Percentiles rank a stretch among this genome's conserved stretches.
Conservation (phyloP, 2,113 vertebrate species). For the Buteo buteo region DNA sequence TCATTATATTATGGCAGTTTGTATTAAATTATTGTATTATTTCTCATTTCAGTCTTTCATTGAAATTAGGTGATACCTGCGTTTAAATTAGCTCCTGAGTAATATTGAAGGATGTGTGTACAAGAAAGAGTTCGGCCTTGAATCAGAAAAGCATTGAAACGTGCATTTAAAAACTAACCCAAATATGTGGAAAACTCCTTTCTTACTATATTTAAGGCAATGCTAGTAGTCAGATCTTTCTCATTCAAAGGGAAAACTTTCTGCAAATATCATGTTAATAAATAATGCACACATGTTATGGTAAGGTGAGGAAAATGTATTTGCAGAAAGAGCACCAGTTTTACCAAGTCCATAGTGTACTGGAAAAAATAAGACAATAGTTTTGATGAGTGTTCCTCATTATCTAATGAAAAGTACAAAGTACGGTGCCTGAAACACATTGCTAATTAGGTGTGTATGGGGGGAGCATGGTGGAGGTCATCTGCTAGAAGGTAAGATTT, state of each 20-base stretch:
- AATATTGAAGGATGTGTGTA: not conserved
- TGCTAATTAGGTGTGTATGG: not conserved
- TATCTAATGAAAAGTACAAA: not conserved
- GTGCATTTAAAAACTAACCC: not conserved
- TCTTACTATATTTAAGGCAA: not conserved
- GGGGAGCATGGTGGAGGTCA: not conserved
- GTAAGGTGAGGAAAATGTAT: not conserved
- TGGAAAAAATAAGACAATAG: not conserved
- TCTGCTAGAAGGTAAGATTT: not conserved
- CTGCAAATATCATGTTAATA: not conserved
- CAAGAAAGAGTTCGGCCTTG: not conserved
- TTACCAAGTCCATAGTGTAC: not conserved
- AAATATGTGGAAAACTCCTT: not conserved
- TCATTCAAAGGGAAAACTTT: not conserved
- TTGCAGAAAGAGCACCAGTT: not conserved
- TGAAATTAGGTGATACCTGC: conserved; percentile 30
- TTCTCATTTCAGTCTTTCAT: conserved; percentile 35
- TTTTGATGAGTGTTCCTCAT: not conserved
- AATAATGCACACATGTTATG: not conserved
- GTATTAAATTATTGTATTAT: conserved; percentile 44
- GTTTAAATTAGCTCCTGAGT: conserved; percentile 6
- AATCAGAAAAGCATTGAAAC: not conserved
- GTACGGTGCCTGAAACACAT: not conserved
- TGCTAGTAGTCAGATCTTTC: not conserved
- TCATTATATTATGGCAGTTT: conserved; percentile 28